Base-by-base conservation (phyloP, 1,140 invertebrate species). In the Nixonia krombeini region DNA sequence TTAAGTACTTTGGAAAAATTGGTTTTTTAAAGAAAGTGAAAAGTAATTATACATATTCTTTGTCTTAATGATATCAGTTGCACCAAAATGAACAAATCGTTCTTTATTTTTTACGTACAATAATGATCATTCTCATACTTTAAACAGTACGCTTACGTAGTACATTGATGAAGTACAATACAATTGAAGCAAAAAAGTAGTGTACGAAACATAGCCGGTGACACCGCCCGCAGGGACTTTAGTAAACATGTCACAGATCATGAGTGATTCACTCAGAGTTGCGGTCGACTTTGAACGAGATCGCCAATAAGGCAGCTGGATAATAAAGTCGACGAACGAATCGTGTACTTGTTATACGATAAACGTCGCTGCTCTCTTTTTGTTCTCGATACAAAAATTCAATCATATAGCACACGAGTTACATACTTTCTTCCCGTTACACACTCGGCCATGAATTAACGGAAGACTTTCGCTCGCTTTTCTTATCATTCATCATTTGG, bases 201-300 rank as follows among this genome's bases (percentile, higher is more conserved):
- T n/a, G 31, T 15, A 42, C 25, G 40, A 16, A 38, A 51, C 21
- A 38, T 26, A 49, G 31, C 55, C 7, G 47, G 16, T 10, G 10
- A 37, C 16, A 37, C 18, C 15, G n/a, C 15, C 13, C 31, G 23
- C 31, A 51, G 33, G 8, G 44, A 51, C 26, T 45, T 44, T 55
- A 38, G 10, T 23, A 40, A 52, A 53, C 41, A 50, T 45, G 49
- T 57, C 52, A 50, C 46, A 42, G 52, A 68, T 31, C 37, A 15
- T 13, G 47, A 38, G 56, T 73, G 73, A 76, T 75, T 74, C 75
- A 73, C 40, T 18, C 40, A 57, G 38, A 47, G 13, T 1, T 28
- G 29, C 38, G 51, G 47, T 70, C 55, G 67, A 63, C 66, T 77
- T 77, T 74, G 71, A 70, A 75, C 71, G 70, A 66, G 64, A 72